These are phyloP conservation scores for Stichodactyla helianthus DNA, from an alignment of 64 coral and sea anemone genomes.

Conservation along the genomic window DNA sequence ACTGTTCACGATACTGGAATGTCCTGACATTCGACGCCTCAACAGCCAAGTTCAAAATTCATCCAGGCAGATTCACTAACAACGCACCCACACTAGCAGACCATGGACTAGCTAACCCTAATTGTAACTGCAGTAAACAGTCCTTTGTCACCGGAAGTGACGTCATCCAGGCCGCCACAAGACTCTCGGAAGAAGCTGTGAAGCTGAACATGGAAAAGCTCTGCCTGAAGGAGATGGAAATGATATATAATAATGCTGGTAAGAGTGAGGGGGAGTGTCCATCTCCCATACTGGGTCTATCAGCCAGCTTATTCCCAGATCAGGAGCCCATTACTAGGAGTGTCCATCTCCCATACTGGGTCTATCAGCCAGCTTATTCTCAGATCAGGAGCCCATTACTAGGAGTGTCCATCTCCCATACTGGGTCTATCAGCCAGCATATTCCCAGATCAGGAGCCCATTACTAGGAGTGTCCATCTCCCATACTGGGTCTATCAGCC, in stretches of 20 bases:
- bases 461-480: no score
- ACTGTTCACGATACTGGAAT: constrained; percentile 84
- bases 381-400: no score
- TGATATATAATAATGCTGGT: constrained; percentile 65
- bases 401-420: no score
- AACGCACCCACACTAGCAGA: constrained; percentile 21
- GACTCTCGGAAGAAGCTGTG: constrained; percentile 45
- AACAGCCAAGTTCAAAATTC: constrained; percentile 78
- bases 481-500: no score
- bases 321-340: no score
- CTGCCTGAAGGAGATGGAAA: constrained; percentile 81
- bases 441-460: no score
- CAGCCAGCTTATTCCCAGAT: no score
- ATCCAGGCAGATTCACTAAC: constrained; percentile 39
- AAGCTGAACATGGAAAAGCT: constrained; percentile 71
- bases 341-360: no score
- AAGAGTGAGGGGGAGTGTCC: neutral
- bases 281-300: no score
- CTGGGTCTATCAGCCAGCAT: no score
- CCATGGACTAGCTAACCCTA: constrained; percentile 50
- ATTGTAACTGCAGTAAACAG: constrained; percentile 53
- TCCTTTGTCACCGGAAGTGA: constrained; percentile 49
- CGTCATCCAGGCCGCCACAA: constrained; percentile 51
- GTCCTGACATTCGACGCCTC: constrained; percentile 78
- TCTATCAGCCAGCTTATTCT: no score